These are phyloP conservation scores for Arothron firmamentum DNA, from an alignment of 2,113 vertebrate genomes.

Conservation along the genomic window DNA sequence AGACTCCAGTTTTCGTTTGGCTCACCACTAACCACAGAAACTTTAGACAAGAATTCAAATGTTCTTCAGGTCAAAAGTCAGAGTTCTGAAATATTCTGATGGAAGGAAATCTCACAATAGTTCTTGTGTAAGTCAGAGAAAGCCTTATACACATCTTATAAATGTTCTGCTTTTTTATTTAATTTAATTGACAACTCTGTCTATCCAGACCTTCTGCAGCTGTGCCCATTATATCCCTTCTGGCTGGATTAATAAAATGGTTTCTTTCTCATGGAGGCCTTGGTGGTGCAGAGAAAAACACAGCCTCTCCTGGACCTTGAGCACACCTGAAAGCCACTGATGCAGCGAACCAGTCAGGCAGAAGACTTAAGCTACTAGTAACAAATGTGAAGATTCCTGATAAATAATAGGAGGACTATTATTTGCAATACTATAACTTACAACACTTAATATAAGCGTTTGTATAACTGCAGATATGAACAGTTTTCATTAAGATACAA, in stretches of 20 bases:
- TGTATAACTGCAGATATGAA: not conserved
- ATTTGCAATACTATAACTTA: not conserved
- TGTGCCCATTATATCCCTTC: not conserved
- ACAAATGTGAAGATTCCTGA: not conserved
- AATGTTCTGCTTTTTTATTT: no score
- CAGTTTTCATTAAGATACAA: not conserved
- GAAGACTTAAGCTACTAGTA: not conserved
- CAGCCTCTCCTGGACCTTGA: not conserved
- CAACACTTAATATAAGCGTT: not conserved
- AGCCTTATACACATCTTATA: no score
- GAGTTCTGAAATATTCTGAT: no score
- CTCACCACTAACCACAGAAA: no score
- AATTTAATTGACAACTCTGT: no score
- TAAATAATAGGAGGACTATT: not conserved
- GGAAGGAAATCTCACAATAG: no score
- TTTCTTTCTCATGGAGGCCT: no score
- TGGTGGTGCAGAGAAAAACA: not conserved
- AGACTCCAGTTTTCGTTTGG: no score
- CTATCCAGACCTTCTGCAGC: not conserved
- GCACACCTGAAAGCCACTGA: not conserved
- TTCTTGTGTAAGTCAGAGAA: no score
- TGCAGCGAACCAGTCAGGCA: not conserved
- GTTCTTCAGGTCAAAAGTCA: no score
- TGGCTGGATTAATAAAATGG: not conserved
- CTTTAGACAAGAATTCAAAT: no score